phyloP scores from a whole-genome alignment of 1,140 invertebrate genomes.

The Papilio glaucus region DNA sequence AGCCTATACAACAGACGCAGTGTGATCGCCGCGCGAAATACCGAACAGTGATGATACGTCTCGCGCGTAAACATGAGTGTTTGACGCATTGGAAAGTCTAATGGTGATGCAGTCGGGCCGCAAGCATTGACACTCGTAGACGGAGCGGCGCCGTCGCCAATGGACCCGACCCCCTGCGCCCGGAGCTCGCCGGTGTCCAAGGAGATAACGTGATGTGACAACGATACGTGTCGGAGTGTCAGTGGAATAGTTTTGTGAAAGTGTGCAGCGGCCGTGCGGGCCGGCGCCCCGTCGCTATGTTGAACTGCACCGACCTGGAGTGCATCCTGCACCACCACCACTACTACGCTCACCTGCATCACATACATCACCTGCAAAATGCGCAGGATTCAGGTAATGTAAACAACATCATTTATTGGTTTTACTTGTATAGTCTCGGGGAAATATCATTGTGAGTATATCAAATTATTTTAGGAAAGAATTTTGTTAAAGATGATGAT shows the following conservation, averaged over 20 bases:
- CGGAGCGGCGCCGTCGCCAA: conserved; percentile 62
- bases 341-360: conserved; percentile 88
- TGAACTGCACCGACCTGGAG: conserved; percentile 90
- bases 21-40: conserved; percentile 52
- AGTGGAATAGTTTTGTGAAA: conserved; percentile 82
- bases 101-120: conserved; percentile 52
- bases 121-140: conserved; percentile 64
- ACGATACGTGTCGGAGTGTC: conserved; percentile 70
- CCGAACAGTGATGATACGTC: conserved; percentile 55
- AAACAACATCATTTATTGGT: conserved; percentile 23
- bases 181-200: conserved; percentile 60
- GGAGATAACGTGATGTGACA: conserved; percentile 81
- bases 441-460: neutral
- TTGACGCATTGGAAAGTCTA: conserved; percentile 55
- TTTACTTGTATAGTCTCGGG: neutral
- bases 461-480: neutral
- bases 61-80: conserved; percentile 50
- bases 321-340: conserved; percentile 90
- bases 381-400: conserved; percentile 83
- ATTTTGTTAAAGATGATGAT: too few relatives aligned
- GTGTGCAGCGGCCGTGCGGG: conserved; percentile 73
- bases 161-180: conserved; percentile 57
- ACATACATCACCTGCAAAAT: conserved; percentile 86
- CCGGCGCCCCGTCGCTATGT: conserved; percentile 83
- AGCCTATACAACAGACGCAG: conserved; percentile 55